Conservation (phyloP, 2,113 vertebrate species). For the Epinephelus lanceolatus region DNA sequence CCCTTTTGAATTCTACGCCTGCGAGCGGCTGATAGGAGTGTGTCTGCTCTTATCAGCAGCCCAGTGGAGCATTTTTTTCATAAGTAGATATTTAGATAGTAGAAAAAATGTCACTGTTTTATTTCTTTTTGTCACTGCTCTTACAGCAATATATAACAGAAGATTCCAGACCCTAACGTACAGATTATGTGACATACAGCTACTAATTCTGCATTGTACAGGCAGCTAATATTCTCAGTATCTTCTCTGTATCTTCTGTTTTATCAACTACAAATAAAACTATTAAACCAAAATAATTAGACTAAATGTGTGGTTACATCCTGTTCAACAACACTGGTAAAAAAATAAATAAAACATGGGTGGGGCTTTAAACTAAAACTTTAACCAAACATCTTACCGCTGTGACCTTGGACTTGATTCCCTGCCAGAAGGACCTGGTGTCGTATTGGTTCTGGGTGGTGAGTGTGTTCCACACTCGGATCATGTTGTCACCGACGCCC, state of each 20-base stretch:
- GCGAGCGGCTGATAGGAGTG: background rate
- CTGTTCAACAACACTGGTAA: background rate
- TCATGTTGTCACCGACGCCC: constrained; percentile 95
- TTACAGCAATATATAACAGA: background rate
- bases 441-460: constrained; percentile 91
- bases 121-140: background rate
- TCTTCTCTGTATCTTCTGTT: background rate
- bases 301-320: background rate
- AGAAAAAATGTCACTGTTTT: background rate
- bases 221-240: too few relatives aligned
- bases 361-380: background rate
- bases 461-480: constrained; percentile 95
- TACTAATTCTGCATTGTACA: background rate
- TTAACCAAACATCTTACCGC: constrained; percentile 83
- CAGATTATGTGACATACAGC: background rate
- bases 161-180: background rate
- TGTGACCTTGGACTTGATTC: constrained; percentile 96
- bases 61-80: background rate
- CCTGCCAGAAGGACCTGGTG: constrained; percentile 93
- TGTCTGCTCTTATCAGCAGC: background rate
- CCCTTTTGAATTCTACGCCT: background rate
- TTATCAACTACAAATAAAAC: background rate
- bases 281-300: background rate
- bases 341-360: background rate
- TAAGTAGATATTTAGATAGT: background rate